A percentile compares a stretch with the other conserved stretches of the same genome.
These are phyloP conservation scores for Notospermus geniculatus DNA, from an alignment of 1,140 invertebrate genomes.

Conservation along the genomic window DNA sequence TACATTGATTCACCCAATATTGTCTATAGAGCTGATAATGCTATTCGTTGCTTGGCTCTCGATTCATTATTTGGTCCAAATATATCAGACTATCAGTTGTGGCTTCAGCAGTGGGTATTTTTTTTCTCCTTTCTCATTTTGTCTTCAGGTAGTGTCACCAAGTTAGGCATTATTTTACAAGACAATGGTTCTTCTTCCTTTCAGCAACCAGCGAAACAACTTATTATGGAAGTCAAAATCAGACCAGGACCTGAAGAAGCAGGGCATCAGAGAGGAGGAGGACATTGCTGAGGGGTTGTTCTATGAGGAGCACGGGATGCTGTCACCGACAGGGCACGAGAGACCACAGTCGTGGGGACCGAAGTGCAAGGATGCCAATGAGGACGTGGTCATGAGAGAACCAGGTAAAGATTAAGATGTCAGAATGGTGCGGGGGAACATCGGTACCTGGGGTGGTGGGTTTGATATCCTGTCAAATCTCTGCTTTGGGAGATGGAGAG, in stretches of 20 bases:
- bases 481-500: too few species aligned
- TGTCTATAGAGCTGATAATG: too few species aligned
- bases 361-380: neutral
- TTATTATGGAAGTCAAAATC: slow-evolving; percentile 84
- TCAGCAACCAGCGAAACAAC: slow-evolving; percentile 76
- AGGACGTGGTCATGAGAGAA: slow-evolving; percentile 9
- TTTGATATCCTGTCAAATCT: too few species aligned
- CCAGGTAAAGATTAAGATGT: slow-evolving; percentile 3
- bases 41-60: too few species aligned
- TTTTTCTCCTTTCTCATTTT: too few species aligned
- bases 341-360: slow-evolving; percentile 1
- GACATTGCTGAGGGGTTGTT: slow-evolving; percentile 6
- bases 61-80: too few species aligned
- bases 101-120: neutral
- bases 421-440: too few species aligned
- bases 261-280: slow-evolving; percentile 11
- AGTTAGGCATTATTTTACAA: neutral
- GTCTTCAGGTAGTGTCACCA: too few species aligned
- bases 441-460: too few species aligned
- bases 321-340: neutral
- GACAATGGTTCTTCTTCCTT: slow-evolving; percentile 14
- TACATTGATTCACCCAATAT: too few species aligned
- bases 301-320: neutral
- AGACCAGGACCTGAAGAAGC: slow-evolving; percentile 78
- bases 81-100: too few species aligned